A percentile compares a stretch with the other conserved stretches of the same genome.
Evolutionary conservation across 2,797 vertebrate species (phyloP).

Genomic region (Prunella strophiata): DNA sequence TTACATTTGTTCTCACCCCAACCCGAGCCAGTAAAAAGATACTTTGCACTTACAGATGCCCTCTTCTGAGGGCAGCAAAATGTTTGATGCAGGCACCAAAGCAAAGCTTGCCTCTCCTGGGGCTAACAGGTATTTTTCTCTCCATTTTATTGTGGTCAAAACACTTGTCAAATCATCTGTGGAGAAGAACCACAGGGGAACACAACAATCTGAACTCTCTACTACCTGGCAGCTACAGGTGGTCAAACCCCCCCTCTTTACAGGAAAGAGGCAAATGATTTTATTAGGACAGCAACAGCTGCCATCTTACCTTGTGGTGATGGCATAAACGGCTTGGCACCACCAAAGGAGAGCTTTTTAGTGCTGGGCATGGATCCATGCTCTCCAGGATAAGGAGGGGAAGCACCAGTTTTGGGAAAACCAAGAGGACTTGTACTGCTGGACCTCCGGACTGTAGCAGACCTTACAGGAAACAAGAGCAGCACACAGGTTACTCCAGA

Average conservation of each 20-base stretch:
- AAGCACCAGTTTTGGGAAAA: constrained; percentile 79
- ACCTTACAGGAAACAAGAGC: constrained; percentile 70
- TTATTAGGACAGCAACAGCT: neutral
- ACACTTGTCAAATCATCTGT: neutral
- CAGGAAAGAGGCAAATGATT: neutral
- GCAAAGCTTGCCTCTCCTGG: constrained; percentile 8
- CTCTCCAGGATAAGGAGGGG: constrained; percentile 80
- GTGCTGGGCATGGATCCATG: constrained; percentile 61
- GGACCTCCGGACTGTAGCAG: constrained; percentile 75
- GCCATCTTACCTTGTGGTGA: constrained; percentile 84
- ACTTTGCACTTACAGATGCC: neutral
- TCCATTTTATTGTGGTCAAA: neutral
- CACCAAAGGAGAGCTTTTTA: constrained; percentile 79
- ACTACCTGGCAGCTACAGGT: neutral
- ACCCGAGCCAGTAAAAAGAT: neutral
- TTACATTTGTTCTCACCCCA: neutral
- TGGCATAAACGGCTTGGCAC: constrained; percentile 81
- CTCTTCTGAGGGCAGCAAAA: constrained; percentile 8
- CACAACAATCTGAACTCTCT: neutral
- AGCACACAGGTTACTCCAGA: neutral
- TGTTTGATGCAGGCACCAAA: neutral
- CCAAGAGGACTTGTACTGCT: constrained; percentile 77
- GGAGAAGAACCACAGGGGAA: neutral
- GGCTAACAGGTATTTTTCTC: neutral
- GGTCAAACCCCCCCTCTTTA: neutral